Base-by-base conservation (phyloP, 2,888 invertebrate genomes). In the Nipponacmea schrenckii region DNA sequence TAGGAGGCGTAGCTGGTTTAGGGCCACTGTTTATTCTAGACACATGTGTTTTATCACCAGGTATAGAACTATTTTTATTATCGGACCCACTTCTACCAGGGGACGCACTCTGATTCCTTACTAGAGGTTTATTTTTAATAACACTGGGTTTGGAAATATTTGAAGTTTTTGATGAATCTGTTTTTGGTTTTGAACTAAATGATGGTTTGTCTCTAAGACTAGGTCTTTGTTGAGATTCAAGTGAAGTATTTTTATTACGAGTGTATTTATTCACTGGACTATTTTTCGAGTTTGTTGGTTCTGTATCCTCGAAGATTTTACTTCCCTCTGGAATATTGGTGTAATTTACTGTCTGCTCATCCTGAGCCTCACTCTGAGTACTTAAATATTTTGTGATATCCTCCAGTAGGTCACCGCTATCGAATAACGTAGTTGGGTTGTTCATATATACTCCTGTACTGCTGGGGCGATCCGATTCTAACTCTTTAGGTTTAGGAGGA, bases 31-130 rank as follows among this genome's bases (percentile, higher is more conserved):
- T 56, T 56, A 56, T 17, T 24, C 56, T 8, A 8, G 56, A 56
- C 56, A 56, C 56, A 56, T 56, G 56, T 24, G 56, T 24, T 56
- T 56, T 56, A 24, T 56, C 56, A 56, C 56, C 56, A 20, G 56
- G 56, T 24, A 8, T 24, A 15, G 56, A 24, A 24, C 12, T 20
- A 56, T 56, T 56, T 56, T 56, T 56, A 56, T 24, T 56, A 3
- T 56, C 20, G 5, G 20, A 12, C 14, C 7, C 14, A 20, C 12
- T 56, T 24, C 56, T 56, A 20, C 10, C 24, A 2, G 24, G 20
- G 3, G 12, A 20, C 24, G 56, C 24, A 24, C 24, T 56, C 15
- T 56, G 56, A 39, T 39, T 39, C 39, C 39, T 2, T 10, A 56
- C 10, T 14, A 24, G 20, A 0, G 56, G 56, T 56, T 56, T 56